phyloP scores from a whole-genome alignment of 2,888 invertebrate genomes.

The Pristionchus fissidentatus region DNA sequence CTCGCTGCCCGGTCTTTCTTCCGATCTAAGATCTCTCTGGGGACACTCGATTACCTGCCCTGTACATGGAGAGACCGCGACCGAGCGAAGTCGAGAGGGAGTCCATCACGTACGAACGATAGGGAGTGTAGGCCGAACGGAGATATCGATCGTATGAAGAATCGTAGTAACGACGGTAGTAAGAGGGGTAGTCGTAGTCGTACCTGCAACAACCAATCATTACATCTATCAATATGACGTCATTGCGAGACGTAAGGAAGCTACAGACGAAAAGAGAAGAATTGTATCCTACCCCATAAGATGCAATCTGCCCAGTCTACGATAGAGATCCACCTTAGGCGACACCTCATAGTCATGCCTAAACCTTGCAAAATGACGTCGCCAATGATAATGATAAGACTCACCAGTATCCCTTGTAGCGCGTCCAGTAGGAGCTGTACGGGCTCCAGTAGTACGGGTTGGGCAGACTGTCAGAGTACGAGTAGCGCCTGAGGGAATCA shows the following conservation, averaged over 20 bases:
- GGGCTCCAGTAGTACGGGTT: constrained; percentile 71
- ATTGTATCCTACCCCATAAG: constrained; percentile 11
- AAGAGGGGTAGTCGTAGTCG: constrained; percentile 69
- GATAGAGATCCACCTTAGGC: constrained; percentile 31
- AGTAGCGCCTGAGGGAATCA: constrained; percentile 7
- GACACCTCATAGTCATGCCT: constrained; percentile 45
- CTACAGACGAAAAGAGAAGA: neutral
- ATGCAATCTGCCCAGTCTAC: constrained; percentile 10
- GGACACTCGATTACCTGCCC: constrained; percentile 31
- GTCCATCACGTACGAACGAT: constrained; percentile 65
- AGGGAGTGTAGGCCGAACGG: constrained; percentile 62
- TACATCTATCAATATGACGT: neutral
- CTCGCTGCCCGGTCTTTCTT: too few species aligned
- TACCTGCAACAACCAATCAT: constrained; percentile 53
- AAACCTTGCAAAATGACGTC: neutral
- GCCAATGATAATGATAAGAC: neutral
- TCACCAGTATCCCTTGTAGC: constrained; percentile 72
- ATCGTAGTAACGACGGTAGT: constrained; percentile 64
- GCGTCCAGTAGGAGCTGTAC: constrained; percentile 68
- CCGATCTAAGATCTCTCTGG: neutral
- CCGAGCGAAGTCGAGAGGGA: constrained; percentile 60
- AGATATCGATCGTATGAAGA: constrained; percentile 61
- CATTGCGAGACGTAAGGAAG: neutral
- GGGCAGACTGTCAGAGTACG: constrained; percentile 63
- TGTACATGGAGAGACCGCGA: constrained; percentile 64